Evolutionary conservation across 2,888 invertebrate species (phyloP).

Genomic region (Catocala nupta): DNA sequence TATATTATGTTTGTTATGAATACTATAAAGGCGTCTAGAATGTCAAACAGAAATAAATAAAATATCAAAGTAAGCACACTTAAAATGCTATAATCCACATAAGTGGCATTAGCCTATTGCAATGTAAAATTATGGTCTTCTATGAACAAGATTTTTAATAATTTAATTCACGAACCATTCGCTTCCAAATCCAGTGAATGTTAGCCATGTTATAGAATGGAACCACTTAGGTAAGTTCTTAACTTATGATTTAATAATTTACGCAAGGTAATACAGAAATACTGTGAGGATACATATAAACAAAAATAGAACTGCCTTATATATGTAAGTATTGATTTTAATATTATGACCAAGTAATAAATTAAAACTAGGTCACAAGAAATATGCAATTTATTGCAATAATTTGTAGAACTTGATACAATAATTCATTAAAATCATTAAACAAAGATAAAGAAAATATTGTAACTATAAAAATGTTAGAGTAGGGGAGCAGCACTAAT

Average conservation of each 20-base stretch:
- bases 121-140: no score
- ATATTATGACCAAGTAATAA: conserved; percentile 46
- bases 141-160: not conserved
- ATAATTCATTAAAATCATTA: no score
- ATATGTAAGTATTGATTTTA: conserved; percentile 20
- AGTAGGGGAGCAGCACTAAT: conserved; percentile 1
- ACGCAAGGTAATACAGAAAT: not conserved
- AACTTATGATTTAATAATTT: not conserved
- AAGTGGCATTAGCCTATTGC: no score
- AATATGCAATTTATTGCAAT: not conserved
- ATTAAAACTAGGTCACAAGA: conserved; percentile 26
- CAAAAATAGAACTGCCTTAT: conserved; percentile 14
- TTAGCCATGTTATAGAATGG: conserved; percentile 65
- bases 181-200: conserved; percentile 68
- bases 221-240: conserved; percentile 7
- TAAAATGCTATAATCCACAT: no score
- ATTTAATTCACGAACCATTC: conserved; percentile 67
- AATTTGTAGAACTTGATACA: not conserved
- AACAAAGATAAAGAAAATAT: no score
- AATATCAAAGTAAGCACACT: no score
- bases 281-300: conserved; percentile 6
- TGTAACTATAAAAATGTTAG: not conserved
- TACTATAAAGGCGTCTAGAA: not conserved
- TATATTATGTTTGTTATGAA: not conserved
- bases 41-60: not conserved